phyloP scores from a whole-genome alignment of 2,797 vertebrate species.

The Chelon labrosus region DNA sequence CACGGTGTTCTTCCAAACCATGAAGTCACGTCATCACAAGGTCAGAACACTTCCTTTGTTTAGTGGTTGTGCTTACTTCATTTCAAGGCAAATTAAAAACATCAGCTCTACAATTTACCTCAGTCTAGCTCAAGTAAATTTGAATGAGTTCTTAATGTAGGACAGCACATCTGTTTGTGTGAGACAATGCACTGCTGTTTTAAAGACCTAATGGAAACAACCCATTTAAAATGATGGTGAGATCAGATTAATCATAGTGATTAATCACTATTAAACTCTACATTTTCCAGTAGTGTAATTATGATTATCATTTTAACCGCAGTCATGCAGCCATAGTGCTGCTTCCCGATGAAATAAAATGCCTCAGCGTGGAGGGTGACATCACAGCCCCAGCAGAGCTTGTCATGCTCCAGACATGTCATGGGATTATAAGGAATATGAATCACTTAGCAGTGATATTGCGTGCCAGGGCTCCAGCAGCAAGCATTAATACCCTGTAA shows the following conservation, averaged over 20 bases:
- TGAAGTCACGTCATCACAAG: neutral
- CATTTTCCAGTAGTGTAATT: conserved; percentile 1
- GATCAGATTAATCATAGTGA: conserved; percentile 4
- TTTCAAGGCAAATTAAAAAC: conserved; percentile 28
- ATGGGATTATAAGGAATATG: conserved; percentile 63
- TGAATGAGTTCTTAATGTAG: neutral
- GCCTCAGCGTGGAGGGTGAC: conserved; percentile 27
- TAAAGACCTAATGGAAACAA: neutral
- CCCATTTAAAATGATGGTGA: neutral
- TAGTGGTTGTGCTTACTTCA: conserved; percentile 8
- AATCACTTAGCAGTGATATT: conserved; percentile 56
- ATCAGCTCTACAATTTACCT: neutral
- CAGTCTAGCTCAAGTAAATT: neutral
- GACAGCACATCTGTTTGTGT: neutral
- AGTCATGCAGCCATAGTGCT: neutral
- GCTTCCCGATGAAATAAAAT: conserved; percentile 9
- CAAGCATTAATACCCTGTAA: conserved; percentile 60
- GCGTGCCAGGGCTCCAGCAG: conserved; percentile 37
- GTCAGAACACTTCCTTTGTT: conserved; percentile 14
- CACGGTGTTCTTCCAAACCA: neutral
- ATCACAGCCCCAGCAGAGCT: conserved; percentile 46
- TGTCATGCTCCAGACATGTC: conserved; percentile 56
- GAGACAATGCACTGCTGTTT: conserved; percentile 5
- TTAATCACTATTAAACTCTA: conserved; percentile 12
- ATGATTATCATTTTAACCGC: neutral